Evolutionary conservation across 2,113 vertebrate genomes (phyloP), one percentile per base, ranked within the genome.

Genomic region (Salminus brasiliensis): DNA sequence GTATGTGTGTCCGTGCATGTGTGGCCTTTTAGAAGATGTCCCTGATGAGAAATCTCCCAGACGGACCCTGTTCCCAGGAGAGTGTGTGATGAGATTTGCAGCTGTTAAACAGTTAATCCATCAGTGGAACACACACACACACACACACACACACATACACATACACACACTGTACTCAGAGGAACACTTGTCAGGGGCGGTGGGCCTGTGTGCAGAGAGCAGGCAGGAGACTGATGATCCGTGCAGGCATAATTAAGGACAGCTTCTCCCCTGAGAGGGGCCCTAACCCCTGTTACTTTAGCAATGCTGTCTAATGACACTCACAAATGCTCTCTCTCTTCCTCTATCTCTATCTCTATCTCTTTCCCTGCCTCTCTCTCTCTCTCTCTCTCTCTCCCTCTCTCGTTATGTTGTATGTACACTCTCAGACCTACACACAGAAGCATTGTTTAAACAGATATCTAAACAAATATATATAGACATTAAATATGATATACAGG

Each of bases 171-270:
- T 23, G 47, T 49, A 47, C 62, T 72, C 57, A 74, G 32, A 43
- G 39, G 70, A 68, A 52, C 68, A 65, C 15, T 57, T 66, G 59
- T 72, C 67, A 32, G 15, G 29, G 77, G 74, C 76, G 45, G 52
- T 47, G 70, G 45, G 49, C 45, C 60, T 81, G 27, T 74, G 69
- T 73, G 63, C 87, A 91, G 36, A 86, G 90, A 88, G 74, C 84
- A 88, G 84, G 78, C 76, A 63, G 83, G 85, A 90, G 91, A 94
- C 89, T 89, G 91, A 93, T 93, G 91, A 92, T 89, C 85, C 85
- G 83, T 87, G 80, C 85, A 74, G 67, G 86, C 81, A 88, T 93
- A 93, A 94, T 93, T 92, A 92, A 93, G 90, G 87, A 86, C 89
- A 91, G 82, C 47, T 63, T 79, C 79, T 91, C 90, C 87, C 91